Conservation (phyloP, 2,113 vertebrate genomes). For the Antigone vipio region DNA sequence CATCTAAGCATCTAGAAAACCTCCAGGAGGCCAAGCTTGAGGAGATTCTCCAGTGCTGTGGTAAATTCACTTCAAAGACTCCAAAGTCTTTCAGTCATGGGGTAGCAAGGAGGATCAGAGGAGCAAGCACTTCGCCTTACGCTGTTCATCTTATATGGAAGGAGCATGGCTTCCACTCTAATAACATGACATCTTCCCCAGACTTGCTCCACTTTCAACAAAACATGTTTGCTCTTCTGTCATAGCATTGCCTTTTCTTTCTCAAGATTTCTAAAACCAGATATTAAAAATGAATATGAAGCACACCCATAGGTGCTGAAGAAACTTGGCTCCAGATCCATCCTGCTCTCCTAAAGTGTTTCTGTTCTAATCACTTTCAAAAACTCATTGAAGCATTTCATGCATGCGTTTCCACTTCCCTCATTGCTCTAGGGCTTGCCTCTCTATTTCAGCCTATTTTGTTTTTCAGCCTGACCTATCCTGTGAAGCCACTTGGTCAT, state of each 20-base stretch:
- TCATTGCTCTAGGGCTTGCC: neutral
- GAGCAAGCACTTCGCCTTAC: neutral
- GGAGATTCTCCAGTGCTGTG: neutral
- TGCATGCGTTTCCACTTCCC: neutral
- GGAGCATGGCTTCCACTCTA: neutral
- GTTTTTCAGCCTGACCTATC: neutral
- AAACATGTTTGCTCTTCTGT: neutral
- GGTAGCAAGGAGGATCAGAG: neutral
- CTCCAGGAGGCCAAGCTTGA: neutral
- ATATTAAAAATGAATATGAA: neutral
- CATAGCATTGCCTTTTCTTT: neutral
- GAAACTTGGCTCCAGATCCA: neutral
- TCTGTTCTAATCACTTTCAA: neutral
- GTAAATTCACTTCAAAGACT: neutral
- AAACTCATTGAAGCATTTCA: neutral
- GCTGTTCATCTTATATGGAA: neutral
- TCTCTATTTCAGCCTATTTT: neutral
- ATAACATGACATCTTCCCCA: neutral
- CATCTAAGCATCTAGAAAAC: neutral
- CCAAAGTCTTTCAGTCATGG: neutral
- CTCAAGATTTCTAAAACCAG: slow-evolving; percentile 10
- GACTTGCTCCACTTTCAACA: neutral
- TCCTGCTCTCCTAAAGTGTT: neutral
- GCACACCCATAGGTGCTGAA: neutral
- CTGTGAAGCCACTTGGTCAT: neutral